Evolutionary conservation across 2,797 vertebrate genomes (phyloP).

Genomic region (Sus cebifrons): DNA sequence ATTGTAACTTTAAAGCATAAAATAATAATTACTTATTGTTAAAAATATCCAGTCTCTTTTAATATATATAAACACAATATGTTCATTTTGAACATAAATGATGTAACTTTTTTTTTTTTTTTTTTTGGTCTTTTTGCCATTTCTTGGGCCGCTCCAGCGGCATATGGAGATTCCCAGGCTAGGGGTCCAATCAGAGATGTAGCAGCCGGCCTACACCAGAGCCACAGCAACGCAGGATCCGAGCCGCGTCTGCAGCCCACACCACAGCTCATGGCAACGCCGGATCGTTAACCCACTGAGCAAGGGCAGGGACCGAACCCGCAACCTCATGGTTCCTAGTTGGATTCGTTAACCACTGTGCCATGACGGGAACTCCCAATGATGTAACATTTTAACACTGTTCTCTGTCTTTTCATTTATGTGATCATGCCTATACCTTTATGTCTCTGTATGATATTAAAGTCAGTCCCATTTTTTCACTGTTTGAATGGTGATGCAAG

Average conservation of each 20-base stretch:
- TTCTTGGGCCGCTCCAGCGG: too few species aligned
- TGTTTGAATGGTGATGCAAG: neutral
- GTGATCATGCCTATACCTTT: neutral
- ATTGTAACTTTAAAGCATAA: conserved; percentile 34
- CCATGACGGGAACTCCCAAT: neutral
- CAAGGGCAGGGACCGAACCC: too few species aligned
- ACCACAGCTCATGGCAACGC: too few species aligned
- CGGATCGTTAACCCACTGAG: too few species aligned
- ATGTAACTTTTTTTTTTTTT: neutral
- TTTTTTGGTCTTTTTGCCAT: too few species aligned
- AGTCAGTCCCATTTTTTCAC: conserved; percentile 3
- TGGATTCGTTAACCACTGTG: too few species aligned
- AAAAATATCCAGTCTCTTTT: neutral
- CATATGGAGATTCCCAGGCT: too few species aligned
- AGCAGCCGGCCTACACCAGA: too few species aligned
- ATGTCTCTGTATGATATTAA: neutral
- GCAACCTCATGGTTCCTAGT: too few species aligned
- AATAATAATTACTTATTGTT: conserved; percentile 42
- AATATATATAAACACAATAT: neutral
- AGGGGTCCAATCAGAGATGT: too few species aligned
- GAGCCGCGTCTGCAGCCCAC: too few species aligned
- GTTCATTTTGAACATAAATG: conserved; percentile 46
- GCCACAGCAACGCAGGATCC: too few species aligned
- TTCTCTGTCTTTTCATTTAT: conserved; percentile 19
- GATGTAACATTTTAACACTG: neutral